Evolutionary conservation across 2,113 vertebrate genomes (phyloP).

Genomic region (Sus scrofa): T2T-Sscrofa CM000830.6:82823001-82823500

Average conservation of each 20-base stretch:
- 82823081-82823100: not conserved
- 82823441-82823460: not conserved
- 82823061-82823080: not conserved
- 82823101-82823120: not conserved
- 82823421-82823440: not conserved
- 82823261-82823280: not conserved
- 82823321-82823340: not conserved
- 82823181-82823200: not conserved
- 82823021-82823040: not conserved
- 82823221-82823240: not conserved
- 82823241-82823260: not conserved
- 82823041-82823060: not conserved
- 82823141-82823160: not conserved
- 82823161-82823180: not conserved
- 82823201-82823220: not conserved
- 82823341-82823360: not conserved
- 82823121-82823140: not conserved
- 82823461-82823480: not conserved
- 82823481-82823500: not conserved
- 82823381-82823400: not conserved
- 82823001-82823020: not conserved
- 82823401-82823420: not conserved
- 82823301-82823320: not conserved
- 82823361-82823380: not conserved
- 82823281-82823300: not conserved